phyloP scores from a whole-genome alignment of 1,140 invertebrate genomes.

The Rhysida immarginata region DNA sequence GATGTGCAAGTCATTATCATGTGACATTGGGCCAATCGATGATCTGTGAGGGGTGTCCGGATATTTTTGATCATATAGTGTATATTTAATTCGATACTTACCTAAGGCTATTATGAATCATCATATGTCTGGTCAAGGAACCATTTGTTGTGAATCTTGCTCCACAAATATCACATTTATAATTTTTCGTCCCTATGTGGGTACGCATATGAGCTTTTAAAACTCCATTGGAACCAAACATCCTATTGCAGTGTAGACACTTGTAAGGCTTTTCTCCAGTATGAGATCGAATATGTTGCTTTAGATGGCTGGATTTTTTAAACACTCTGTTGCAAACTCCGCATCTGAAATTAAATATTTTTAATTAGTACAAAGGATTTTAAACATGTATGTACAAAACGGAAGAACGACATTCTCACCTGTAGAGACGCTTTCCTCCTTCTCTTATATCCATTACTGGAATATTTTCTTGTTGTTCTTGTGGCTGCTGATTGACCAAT shows the following conservation, averaged over 20 bases:
- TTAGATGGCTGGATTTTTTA: conserved; percentile 37
- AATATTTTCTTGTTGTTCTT: conserved; percentile 6
- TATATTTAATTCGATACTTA: too few relatives aligned
- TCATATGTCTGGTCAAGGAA: conserved; percentile 27
- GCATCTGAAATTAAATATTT: conserved; percentile 33
- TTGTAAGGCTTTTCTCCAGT: too few relatives aligned
- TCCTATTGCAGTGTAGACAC: conserved; percentile 32
- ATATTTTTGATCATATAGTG: too few relatives aligned
- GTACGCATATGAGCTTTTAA: conserved; percentile 28
- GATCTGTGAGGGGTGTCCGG: too few relatives aligned
- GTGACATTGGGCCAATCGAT: too few relatives aligned
- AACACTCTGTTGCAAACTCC: conserved; percentile 31
- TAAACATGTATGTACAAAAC: too few relatives aligned
- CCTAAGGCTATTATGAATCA: conserved; percentile 21
- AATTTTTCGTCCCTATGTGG: conserved; percentile 26
- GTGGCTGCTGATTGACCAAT: not conserved
- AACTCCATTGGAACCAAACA: conserved; percentile 32
- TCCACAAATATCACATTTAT: conserved; percentile 25
- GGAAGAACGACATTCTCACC: too few relatives aligned
- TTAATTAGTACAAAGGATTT: too few relatives aligned
- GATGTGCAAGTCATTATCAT: too few relatives aligned
- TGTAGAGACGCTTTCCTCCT: conserved; percentile 17
- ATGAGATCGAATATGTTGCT: conserved; percentile 36
- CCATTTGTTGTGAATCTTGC: conserved; percentile 29
- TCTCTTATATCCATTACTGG: conserved; percentile 21